These are phyloP conservation scores for Helicoverpa armigera DNA, from an alignment of 1,140 invertebrate species.

Conservation along the genomic window DNA sequence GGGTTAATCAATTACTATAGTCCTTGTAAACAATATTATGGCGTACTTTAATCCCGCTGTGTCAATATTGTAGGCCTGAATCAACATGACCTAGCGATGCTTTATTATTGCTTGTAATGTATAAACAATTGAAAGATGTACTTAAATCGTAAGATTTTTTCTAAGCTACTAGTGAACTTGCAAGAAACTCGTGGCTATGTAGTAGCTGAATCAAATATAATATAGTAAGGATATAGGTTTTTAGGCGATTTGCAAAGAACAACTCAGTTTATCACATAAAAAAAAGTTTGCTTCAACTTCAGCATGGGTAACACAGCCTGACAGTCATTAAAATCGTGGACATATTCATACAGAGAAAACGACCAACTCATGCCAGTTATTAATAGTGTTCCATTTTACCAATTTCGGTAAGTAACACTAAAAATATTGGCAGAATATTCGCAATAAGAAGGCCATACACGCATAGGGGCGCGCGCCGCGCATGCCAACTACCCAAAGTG, in stretches of 20 bases:
- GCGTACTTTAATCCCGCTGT: neutral
- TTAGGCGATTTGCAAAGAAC: no score
- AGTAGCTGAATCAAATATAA: no score
- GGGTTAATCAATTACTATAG: slow-evolving; percentile 1
- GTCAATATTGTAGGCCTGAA: slow-evolving; percentile 24
- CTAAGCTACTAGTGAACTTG: no score
- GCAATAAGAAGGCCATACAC: slow-evolving; percentile 45
- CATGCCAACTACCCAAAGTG: slow-evolving; percentile 31
- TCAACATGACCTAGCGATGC: neutral
- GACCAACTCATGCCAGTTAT: neutral
- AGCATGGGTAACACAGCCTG: neutral
- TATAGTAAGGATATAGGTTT: no score
- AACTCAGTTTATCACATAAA: neutral
- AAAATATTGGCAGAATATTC: slow-evolving; percentile 32
- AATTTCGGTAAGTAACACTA: slow-evolving; percentile 23
- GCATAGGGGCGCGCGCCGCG: slow-evolving; percentile 16
- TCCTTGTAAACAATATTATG: slow-evolving; percentile 4
- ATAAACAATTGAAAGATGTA: no score
- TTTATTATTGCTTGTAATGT: neutral
- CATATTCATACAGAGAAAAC: neutral
- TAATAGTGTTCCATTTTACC: slow-evolving; percentile 16
- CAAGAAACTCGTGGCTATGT: no score
- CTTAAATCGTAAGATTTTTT: no score
- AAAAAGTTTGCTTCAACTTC: neutral
- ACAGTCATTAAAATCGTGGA: neutral